Percentiles rank a stretch among this genome's conserved stretches.
These are phyloP conservation scores for Lasioglossum leucozonium DNA, from an alignment of 2,888 invertebrate genomes.

Conservation along the genomic window DNA sequence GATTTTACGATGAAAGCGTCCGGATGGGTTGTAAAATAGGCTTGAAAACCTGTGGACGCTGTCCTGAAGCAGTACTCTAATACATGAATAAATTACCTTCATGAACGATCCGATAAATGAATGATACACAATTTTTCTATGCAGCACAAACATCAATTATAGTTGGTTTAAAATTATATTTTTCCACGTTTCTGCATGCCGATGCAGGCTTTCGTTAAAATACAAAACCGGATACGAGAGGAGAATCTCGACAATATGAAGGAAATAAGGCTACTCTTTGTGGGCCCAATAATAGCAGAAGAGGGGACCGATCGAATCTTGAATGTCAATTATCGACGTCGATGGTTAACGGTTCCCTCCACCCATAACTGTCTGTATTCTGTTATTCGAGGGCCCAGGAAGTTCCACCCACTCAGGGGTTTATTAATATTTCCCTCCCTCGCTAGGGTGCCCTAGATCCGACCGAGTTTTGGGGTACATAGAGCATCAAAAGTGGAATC, in stretches of 20 bases:
- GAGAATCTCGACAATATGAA: constrained; percentile 26
- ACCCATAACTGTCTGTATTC: constrained; percentile 58
- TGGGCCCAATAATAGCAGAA: constrained; percentile 50
- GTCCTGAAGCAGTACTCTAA: neutral
- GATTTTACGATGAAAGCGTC: constrained; percentile 1
- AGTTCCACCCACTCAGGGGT: constrained; percentile 55
- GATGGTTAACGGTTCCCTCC: constrained; percentile 67
- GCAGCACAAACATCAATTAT: too few relatives aligned
- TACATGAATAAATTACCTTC: neutral
- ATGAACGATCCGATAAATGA: neutral
- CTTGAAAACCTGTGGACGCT: neutral
- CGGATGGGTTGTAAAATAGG: neutral
- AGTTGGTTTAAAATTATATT: neutral
- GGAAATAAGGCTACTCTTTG: constrained; percentile 55
- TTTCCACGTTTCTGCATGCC: neutral
- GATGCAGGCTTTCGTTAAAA: neutral
- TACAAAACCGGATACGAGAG: constrained; percentile 38
- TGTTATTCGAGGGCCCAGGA: constrained; percentile 63
- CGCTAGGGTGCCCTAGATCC: constrained; percentile 31
- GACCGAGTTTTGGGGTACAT: constrained; percentile 52
- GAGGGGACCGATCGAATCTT: constrained; percentile 53
- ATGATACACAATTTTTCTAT: neutral
- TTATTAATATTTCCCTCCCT: constrained; percentile 70
- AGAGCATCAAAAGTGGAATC: constrained; percentile 45
- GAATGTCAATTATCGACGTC: constrained; percentile 64